Evolutionary conservation across 2,797 vertebrate species (phyloP).

Genomic region (Hybognathus amarus): DNA sequence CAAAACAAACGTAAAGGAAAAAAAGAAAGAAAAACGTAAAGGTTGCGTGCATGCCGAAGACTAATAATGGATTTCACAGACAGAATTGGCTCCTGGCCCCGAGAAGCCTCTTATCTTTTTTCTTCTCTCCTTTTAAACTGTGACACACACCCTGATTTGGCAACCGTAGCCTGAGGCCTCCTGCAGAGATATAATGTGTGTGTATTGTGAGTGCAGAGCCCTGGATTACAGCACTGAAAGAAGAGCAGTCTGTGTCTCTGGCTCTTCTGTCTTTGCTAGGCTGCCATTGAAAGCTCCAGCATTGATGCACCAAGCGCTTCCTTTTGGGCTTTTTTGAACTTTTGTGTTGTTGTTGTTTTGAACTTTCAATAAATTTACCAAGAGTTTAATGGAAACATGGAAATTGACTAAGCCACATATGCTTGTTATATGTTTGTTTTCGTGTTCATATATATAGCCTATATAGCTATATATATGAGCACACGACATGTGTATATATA

Average conservation of each 20-base stretch:
- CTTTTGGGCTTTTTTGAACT: conserved; percentile 14
- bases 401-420: conserved; percentile 4
- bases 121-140: conserved; percentile 63
- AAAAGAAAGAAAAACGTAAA: conserved; percentile 55
- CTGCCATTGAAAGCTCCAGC: conserved; percentile 54
- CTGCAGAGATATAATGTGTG: conserved; percentile 67
- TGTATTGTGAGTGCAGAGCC: conserved; percentile 72
- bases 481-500: no score
- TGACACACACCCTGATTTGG: conserved; percentile 68
- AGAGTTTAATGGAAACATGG: neutral
- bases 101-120: conserved; percentile 62
- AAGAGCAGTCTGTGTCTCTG: conserved; percentile 67
- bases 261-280: conserved; percentile 56
- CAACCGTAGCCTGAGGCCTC: conserved; percentile 67
- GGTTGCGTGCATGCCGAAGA: conserved; percentile 65
- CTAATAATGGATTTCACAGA: conserved; percentile 68
- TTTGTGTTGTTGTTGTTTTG: neutral
- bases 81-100: conserved; percentile 69
- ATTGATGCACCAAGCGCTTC: conserved; percentile 27
- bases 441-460: no score
- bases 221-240: conserved; percentile 75
- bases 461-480: no score
- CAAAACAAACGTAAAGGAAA: conserved; percentile 46
- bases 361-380: neutral
- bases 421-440: no score